A percentile compares a stretch with the other conserved stretches of the same genome.
Evolutionary conservation across 2,888 invertebrate genomes (phyloP).

Genomic region (Schizaphis graminum): DNA sequence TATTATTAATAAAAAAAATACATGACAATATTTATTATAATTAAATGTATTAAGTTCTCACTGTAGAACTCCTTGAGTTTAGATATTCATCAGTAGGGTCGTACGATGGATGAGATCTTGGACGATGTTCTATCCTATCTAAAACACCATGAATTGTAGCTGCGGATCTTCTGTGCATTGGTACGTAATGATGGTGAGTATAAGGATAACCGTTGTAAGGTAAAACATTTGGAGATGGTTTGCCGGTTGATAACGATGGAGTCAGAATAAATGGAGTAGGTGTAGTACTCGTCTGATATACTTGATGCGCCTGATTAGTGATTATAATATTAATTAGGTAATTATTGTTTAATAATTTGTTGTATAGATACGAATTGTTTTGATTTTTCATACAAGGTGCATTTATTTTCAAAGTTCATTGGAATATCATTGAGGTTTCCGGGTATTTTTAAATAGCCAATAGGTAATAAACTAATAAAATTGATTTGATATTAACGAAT

Average conservation of each 20-base stretch:
- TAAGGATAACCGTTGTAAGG: constrained; percentile 60
- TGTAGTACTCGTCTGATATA: constrained; percentile 56
- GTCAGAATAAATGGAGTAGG: constrained; percentile 58
- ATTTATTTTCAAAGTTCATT: neutral
- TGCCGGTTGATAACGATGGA: constrained; percentile 41
- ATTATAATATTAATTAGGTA: constrained; percentile 26
- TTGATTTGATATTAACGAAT: neutral
- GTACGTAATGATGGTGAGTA: constrained; percentile 65
- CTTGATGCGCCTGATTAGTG: constrained; percentile 62
- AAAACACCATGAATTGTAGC: constrained; percentile 77
- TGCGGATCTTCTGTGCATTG: constrained; percentile 61
- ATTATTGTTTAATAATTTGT: neutral
- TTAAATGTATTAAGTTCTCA: constrained; percentile 71
- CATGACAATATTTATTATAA: neutral
- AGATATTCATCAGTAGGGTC: constrained; percentile 83
- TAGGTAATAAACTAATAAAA: neutral
- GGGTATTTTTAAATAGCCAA: neutral
- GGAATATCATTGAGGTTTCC: neutral
- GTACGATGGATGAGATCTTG: constrained; percentile 76
- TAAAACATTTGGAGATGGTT: constrained; percentile 61
- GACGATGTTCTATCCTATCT: constrained; percentile 79
- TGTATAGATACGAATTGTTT: neutral
- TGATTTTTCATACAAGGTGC: neutral
- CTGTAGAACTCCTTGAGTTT: constrained; percentile 82
- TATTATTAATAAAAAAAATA: neutral